Evolutionary conservation across 2,113 vertebrate species (phyloP), one percentile per base, ranked within the genome.

Genomic region (Vimba vimba): DNA sequence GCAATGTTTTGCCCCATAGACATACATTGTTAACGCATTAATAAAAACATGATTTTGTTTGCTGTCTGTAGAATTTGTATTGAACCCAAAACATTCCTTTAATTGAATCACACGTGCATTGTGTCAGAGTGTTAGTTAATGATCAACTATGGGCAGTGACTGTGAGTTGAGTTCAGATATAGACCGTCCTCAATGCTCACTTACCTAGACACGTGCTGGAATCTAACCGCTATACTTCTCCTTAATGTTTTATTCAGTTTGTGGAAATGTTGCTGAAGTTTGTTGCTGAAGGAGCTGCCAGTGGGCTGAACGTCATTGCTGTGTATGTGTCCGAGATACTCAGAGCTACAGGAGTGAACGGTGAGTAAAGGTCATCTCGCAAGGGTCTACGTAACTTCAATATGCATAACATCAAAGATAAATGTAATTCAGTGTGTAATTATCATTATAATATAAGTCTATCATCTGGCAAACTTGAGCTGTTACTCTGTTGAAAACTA

Each of bases 231-330:
- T 74, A 23, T 19, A 25, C 30, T 75, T 55, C 30, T 25, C 52
- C 60, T 9, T 33, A 69, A 60, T 39, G n/a, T 82, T 36, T 10
- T 52, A 25, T 79, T 30, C 55, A 95, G 94, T 92, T 94, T 88
- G 85, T 93, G 2, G 86, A 92, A 83, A 95, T 88, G 85, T 90
- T 92, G 83, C 92, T 95, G 87, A 87, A 89, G 68, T 93, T 94
- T 89, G 71, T 95, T 78, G 93, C 94, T 23, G 94, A 95, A 86
- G 94, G 94, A 52, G 94, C 93, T 55, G 94, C 94, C 81, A 94
- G 93, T 17, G 94, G 94, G 87, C 92, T 95, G 68, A 95, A 95
- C 2, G 94, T 95, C 89, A 95, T 95, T 10, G 93, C 93, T 6
- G 94, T 94, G 39, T 95, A 94, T 45, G 88, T 94, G 83, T 90